Evolutionary conservation across 2,888 invertebrate genomes (phyloP).

Genomic region (Siphlonurus alternatus): DNA sequence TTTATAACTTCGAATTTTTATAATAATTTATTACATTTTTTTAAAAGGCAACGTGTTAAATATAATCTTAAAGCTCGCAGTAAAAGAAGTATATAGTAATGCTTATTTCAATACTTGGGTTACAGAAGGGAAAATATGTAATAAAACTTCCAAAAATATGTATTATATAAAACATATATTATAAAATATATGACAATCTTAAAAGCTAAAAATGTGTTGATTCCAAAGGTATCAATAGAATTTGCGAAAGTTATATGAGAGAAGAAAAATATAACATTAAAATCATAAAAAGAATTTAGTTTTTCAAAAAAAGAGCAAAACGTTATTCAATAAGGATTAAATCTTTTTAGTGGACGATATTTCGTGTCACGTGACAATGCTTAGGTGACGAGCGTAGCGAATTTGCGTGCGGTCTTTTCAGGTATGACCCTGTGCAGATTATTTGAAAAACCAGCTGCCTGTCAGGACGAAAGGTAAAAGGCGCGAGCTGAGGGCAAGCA

Average conservation of each 20-base stretch:
- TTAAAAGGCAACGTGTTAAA: too few relatives aligned
- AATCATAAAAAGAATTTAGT: neutral
- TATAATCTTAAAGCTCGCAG: too few relatives aligned
- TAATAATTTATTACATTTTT: too few relatives aligned
- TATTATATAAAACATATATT: too few relatives aligned
- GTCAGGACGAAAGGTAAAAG: too few relatives aligned
- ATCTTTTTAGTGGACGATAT: neutral
- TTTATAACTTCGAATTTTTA: too few relatives aligned
- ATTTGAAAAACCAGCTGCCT: neutral
- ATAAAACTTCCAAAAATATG: too few relatives aligned
- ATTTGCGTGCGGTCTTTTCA: neutral
- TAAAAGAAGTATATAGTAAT: too few relatives aligned
- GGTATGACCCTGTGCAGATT: neutral
- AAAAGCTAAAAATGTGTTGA: neutral
- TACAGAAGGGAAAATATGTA: too few relatives aligned
- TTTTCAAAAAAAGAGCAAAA: neutral
- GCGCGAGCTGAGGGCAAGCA: neutral
- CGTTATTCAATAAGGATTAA: neutral
- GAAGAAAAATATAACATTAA: neutral
- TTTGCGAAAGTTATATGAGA: neutral
- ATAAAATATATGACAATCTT: neutral
- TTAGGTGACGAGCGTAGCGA: neutral
- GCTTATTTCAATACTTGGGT: too few relatives aligned
- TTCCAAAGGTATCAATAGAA: too few relatives aligned
- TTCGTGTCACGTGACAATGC: neutral